Conservation (phyloP, 2,113 vertebrate species). For the Seriola dumerili region DNA sequence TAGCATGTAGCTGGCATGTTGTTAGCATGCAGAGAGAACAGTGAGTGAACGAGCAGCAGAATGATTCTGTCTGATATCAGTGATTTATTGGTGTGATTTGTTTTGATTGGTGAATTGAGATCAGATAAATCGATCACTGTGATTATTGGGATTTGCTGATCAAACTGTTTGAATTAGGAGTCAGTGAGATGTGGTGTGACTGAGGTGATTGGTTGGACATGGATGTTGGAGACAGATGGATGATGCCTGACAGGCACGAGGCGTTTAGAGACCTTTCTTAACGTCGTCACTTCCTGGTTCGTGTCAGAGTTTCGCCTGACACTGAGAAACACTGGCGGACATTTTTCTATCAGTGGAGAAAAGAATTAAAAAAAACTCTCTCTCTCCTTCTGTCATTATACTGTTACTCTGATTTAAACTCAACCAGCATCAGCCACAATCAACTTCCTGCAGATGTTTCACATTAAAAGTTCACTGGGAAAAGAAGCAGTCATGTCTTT, state of each 20-base stretch:
- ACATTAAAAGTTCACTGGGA: background rate
- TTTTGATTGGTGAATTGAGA: conserved; percentile 1
- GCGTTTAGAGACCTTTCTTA: background rate
- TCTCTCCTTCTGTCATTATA: no score
- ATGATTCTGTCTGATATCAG: background rate
- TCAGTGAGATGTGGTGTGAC: background rate
- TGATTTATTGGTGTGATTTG: background rate
- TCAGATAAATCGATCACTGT: background rate
- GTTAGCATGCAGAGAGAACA: background rate
- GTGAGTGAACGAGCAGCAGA: background rate
- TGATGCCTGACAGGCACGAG: background rate
- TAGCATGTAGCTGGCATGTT: conserved; percentile 31
- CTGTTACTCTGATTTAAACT: no score
- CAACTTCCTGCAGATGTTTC: background rate
- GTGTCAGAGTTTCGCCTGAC: no score
- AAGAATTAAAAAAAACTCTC: no score
- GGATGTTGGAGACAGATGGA: background rate
- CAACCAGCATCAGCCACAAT: no score
- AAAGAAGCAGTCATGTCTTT: background rate
- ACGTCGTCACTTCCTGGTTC: no score
- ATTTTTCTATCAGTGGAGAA: no score
- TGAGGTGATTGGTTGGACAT: background rate
- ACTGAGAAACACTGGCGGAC: no score
- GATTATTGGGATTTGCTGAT: conserved; percentile 3
- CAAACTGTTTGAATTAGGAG: background rate